Evolutionary conservation across 2,797 vertebrate genomes (phyloP).

Genomic region (Remorina albescens): DNA sequence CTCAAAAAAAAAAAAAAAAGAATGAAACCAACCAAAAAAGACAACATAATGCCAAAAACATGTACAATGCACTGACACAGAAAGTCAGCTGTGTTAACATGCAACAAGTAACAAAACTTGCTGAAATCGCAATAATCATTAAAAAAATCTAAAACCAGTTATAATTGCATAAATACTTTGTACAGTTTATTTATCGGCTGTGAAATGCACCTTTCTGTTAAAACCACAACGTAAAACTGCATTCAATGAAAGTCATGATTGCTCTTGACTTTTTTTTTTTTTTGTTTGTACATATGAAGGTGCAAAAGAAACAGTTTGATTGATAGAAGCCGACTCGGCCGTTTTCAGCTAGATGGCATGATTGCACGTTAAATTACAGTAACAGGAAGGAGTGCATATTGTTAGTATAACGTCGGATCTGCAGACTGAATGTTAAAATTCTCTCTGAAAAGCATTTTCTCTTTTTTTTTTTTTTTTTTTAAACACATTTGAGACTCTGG

Average conservation of each 20-base stretch:
- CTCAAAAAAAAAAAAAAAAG: conserved; percentile 34
- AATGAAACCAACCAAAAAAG: conserved; percentile 20
- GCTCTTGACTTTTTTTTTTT: conserved; percentile 74
- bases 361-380: conserved; percentile 87
- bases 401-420: conserved; percentile 26
- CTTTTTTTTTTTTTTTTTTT: background rate
- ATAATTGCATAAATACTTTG: conserved; percentile 99
- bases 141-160: conserved; percentile 94
- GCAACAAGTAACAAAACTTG: conserved; percentile 99
- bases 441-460: conserved; percentile 46
- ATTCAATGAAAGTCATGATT: conserved; percentile 81
- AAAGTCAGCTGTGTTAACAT: conserved; percentile 99
- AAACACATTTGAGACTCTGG: conserved; percentile 42
- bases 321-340: conserved; percentile 85
- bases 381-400: conserved; percentile 72
- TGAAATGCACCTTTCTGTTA: conserved; percentile 87
- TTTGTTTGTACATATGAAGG: conserved; percentile 91
- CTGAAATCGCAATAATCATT: conserved; percentile 95
- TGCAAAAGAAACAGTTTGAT: conserved; percentile 87
- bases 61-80: conserved; percentile 99
- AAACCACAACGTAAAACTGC: conserved; percentile 87
- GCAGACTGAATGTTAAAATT: conserved; percentile 33
- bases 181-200: conserved; percentile 92
- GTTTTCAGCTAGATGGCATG: conserved; percentile 83
- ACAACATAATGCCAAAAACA: conserved; percentile 82